These are phyloP conservation scores for Etia nguti DNA, from an alignment of 2,113 vertebrate genomes.

Conservation along the genomic window DNA sequence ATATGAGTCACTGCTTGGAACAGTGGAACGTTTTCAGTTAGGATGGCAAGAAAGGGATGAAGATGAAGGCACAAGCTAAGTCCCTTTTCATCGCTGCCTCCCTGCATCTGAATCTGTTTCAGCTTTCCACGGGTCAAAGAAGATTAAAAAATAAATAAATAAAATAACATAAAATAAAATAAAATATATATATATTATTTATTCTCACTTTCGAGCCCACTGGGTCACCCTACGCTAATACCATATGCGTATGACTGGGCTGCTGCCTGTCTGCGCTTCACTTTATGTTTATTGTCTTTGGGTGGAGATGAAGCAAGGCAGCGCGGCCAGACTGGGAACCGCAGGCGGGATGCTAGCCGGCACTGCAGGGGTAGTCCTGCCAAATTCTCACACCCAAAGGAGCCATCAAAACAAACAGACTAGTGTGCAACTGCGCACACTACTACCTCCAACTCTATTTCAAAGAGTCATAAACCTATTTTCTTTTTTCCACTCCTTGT, in stretches of 20 bases:
- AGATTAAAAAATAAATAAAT: too few relatives aligned
- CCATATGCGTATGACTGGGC: neutral
- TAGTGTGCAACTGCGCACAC: neutral
- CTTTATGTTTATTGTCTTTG: conserved; percentile 42
- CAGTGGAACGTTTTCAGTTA: neutral
- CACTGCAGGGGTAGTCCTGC: neutral
- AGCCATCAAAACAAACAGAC: neutral
- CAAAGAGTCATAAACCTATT: neutral
- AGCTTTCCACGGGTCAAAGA: neutral
- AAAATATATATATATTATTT: neutral
- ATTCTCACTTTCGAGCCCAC: neutral
- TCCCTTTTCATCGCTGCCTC: neutral
- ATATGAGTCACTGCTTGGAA: neutral
- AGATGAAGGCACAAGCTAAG: too few relatives aligned
- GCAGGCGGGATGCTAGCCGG: conserved; percentile 4
- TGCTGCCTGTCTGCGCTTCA: conserved; percentile 18
- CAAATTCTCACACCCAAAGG: conserved; percentile 20
- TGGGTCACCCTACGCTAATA: neutral
- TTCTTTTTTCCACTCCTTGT: neutral
- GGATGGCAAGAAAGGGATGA: too few relatives aligned
- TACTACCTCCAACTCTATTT: neutral
- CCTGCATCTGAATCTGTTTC: neutral
- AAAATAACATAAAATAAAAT: too few relatives aligned
- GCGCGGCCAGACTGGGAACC: neutral
- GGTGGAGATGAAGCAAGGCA: conserved; percentile 37